A percentile compares a stretch with the other conserved stretches of the same genome.
These are phyloP conservation scores for Bubo scandiacus DNA, from an alignment of 2,113 vertebrate species.

Conservation along the genomic window DNA sequence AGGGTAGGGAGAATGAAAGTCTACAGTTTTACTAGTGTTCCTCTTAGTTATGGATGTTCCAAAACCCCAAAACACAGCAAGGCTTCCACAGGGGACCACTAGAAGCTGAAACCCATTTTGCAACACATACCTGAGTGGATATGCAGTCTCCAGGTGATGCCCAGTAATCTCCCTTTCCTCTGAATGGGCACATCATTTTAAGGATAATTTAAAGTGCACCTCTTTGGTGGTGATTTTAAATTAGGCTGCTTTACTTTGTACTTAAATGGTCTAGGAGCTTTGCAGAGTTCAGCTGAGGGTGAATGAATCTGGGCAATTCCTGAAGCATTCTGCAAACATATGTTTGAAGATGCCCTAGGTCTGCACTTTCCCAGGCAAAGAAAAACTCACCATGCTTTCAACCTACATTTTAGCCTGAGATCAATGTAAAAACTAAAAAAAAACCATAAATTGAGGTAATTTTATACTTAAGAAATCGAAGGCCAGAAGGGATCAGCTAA, in stretches of 20 bases:
- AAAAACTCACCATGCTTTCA: background rate
- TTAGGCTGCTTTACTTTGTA: background rate
- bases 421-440: background rate
- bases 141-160: background rate
- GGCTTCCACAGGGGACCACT: background rate
- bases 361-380: background rate
- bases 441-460: background rate
- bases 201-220: background rate
- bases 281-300: background rate
- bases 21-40: background rate
- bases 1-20: background rate
- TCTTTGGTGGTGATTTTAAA: background rate
- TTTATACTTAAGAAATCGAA: background rate
- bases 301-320: background rate
- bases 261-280: background rate
- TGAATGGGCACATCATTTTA: background rate
- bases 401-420: background rate
- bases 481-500: background rate
- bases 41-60: rapidly evolving
- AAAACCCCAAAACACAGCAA: background rate
- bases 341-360: background rate
- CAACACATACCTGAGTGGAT: background rate
- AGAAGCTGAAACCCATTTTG: background rate
- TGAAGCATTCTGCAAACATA: background rate
- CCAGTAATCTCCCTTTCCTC: background rate